Evolutionary conservation across 2,797 vertebrate genomes (phyloP), one percentile per base, ranked within the genome.

Genomic region (Argyrosomus regius): DNA sequence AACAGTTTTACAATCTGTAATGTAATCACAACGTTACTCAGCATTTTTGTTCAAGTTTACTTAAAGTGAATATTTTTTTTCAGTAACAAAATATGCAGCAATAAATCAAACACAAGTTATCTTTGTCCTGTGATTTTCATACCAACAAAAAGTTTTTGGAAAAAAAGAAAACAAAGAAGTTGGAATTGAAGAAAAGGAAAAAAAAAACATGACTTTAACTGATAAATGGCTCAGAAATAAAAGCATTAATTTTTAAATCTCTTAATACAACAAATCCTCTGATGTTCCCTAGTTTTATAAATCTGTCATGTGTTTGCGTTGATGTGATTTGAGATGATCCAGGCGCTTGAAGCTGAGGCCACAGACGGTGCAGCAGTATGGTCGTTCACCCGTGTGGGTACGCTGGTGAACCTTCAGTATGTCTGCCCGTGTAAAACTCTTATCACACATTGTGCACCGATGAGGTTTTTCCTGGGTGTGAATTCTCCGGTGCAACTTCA

Each of bases 401-500:
- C 95, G 95, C 80, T 96, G 94, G 82, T 96, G 96, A 28, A 96
- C 94, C 76, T 96, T 96, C 45, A 96, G 28, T 63, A 96, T 96
- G 74, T 96, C 96, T 0, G 95, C 96, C 28, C 95, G 88, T 0
- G 95, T 96, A 86, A 96, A 96, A 87, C 96, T 96, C 83, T 96
- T 96, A 17, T 94, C 94, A 10, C 96, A 96, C 94, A 96, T 92
- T 43, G 80, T 93, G 86, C 96, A 96, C 16, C 78, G 93, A 67
- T 96, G 96, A 10, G 95, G 96, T 81, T 96, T 96, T 85, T 96
- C 95, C 86, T 96, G 96, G 0, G 96, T 96, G 83, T 96, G 96
- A 83, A 96, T 96, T 61, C 96, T 95, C 53, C 89, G 92, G 79
- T 96, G 96, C 81, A 96, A 77, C 87, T 96, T 96, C 18, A 96